Base-by-base conservation (phyloP, 2,113 vertebrate genomes). In the Pan paniscus region DNA sequence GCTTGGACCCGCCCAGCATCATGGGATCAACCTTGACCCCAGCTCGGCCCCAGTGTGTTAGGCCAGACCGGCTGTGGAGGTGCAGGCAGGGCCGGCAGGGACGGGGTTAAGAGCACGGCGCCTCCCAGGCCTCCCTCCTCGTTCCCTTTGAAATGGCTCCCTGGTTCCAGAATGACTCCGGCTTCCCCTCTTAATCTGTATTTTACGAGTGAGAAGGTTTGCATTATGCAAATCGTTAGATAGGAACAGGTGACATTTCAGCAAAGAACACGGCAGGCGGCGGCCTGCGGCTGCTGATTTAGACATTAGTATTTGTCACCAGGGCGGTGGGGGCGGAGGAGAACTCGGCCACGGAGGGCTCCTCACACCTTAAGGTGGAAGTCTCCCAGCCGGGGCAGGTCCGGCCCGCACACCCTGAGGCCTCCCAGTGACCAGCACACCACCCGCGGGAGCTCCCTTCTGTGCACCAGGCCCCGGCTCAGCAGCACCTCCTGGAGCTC, bases 211-310 rank as follows among this genome's bases (percentile, higher is more conserved):
- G 99, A 99, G 99, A 99, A 99, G 99, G 99, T 99, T 99, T 99
- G 99, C 99, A 99, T 99, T 99, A 99, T 99, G 99, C 99, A 99
- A 99, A 99, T 99, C 99, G 99, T 98, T 99, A 99, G 99, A 99
- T 99, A 99, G 99, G 99, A 99, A 99, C 99, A 99, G 99, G 99
- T 99, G 99, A 99, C 99, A 99, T 99, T 99, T 99, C 99, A 99
- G 99, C 99, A 99, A 99, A 99, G 99, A 99, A 99, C 99, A 99
- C 98, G 99, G 99, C 99, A 98, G 82, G 98, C 95, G 98, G 98
- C 98, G 95, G 98, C 99, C 98, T 97, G 99, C 98, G 99, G 98
- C 99, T 97, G 99, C 99, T 99, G 99, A 99, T 99, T 99, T 99
- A 99, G 99, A 99, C 99, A 99, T 99, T 99, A 99, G 99, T 99